Base-by-base conservation (phyloP, 2,888 invertebrate genomes). In the Heteromyza rotundicornis region DNA sequence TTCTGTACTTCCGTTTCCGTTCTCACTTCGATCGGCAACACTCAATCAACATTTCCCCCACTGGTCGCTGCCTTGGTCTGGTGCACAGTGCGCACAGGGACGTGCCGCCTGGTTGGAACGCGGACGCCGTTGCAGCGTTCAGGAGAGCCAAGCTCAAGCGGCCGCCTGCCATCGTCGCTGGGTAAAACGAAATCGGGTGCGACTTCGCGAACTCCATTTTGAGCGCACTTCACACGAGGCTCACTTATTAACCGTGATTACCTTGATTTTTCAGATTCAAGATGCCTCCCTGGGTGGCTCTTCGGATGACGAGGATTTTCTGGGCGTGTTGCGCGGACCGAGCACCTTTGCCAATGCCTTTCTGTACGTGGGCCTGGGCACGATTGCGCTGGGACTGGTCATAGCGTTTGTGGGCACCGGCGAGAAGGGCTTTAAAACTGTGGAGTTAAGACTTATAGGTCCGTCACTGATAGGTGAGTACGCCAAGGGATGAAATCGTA, bases 371-470 rank as follows among this genome's bases (percentile, higher is more conserved):
- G 94, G 94, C 59, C 87, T 95, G 70, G 92, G 90, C 70, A 91
- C 90, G 22, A 89, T 93, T 64, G 92, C 94, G 22, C 86, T 94
- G 71, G 95, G 94, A 60, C 88, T 93, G 76, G 91, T 94, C 74
- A 92, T 94, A 75, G 92, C 92, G 81, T 94, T 94, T 85, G 94
- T 94, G 69, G 94, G 94, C 73, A 92, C 94, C 69, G 94, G 94
- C 77, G 94, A 94, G 85, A 93, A 94, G 85, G 89, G 89, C 84
- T 94, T 91, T 88, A 92, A 89, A 84, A 94, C 94, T 69, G 89
- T 92, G 68, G 94, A 93, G 80, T 86, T 95, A 72, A 89, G 93
- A 74, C 87, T 94, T 77, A 92, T 94, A 83, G 95, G 95, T 67
- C 94, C 94, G 66, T 90, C 92, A 66, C 87, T 92, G 75, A 89